These are phyloP conservation scores for Halcyon chelicuti DNA, from an alignment of 2,797 vertebrate species.

Conservation along the genomic window DNA sequence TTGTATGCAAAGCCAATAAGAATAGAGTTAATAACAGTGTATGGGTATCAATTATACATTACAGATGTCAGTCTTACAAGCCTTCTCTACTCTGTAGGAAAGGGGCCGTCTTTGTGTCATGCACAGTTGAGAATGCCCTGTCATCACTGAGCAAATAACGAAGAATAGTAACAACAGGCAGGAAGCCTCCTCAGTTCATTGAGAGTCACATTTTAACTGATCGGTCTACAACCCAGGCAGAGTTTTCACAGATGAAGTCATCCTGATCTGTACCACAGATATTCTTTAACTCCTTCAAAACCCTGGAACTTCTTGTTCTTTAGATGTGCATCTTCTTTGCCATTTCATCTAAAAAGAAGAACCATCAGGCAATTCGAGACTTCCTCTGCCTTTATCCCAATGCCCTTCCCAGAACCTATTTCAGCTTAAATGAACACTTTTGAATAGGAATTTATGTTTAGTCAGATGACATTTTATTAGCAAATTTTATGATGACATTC, in stretches of 20 bases:
- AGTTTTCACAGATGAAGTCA: neutral
- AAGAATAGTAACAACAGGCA: neutral
- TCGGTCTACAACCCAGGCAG: neutral
- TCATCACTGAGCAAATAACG: neutral
- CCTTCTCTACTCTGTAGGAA: neutral
- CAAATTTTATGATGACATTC: neutral
- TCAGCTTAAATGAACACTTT: neutral
- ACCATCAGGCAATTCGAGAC: neutral
- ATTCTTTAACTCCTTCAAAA: neutral
- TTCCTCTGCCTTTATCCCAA: neutral
- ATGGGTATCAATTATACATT: constrained; percentile 20
- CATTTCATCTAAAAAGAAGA: neutral
- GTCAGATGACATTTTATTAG: neutral
- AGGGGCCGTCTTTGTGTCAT: neutral
- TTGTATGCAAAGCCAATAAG: constrained; percentile 15
- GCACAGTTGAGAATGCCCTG: neutral
- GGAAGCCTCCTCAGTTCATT: neutral
- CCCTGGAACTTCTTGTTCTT: neutral
- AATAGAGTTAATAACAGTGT: constrained; percentile 1
- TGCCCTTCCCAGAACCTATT: neutral
- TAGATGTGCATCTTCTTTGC: neutral
- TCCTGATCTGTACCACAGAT: neutral
- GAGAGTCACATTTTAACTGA: neutral
- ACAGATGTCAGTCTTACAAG: constrained; percentile 1
- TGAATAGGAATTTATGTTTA: neutral